Conservation (phyloP, 2,888 invertebrate species). For the Cheilosia grossa region DNA sequence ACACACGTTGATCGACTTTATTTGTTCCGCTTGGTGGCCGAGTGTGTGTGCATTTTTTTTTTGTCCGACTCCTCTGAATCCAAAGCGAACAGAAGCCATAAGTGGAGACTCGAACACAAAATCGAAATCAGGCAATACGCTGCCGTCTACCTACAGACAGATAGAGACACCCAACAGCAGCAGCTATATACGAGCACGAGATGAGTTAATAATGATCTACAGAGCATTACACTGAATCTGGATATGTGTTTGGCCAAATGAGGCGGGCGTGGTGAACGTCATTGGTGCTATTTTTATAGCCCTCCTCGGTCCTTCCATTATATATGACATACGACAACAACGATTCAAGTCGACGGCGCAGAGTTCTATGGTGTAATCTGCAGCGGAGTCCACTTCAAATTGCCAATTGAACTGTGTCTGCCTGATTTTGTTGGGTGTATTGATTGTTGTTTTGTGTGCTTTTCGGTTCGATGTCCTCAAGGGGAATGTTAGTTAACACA, state of each 20-base stretch:
- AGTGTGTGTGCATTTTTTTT: background rate
- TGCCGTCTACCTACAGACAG: conserved; percentile 12
- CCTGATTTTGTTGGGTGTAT: conserved; percentile 68
- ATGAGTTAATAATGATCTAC: conserved; percentile 69
- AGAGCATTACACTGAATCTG: conserved; percentile 24
- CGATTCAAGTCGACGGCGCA: background rate
- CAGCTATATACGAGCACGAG: conserved; percentile 2
- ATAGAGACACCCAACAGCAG: conserved; percentile 25
- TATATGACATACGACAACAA: background rate
- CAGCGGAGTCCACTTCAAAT: conserved; percentile 65
- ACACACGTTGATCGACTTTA: conserved; percentile 46
- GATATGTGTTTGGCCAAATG: conserved; percentile 59
- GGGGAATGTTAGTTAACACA: conserved; percentile 67
- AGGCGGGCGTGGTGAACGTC: conserved; percentile 43
- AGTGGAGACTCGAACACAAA: conserved; percentile 14
- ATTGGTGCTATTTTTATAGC: conserved; percentile 62
- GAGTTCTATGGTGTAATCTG: conserved; percentile 50
- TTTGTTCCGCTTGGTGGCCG: background rate
- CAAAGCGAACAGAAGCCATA: background rate
- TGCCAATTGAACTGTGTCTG: conserved; percentile 66
- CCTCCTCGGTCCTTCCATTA: background rate
- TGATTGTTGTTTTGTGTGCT: conserved; percentile 65
- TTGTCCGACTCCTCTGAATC: conserved; percentile 1
- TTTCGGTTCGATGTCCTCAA: conserved; percentile 69
- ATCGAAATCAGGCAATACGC: conserved; percentile 33